Evolutionary conservation across 2,888 invertebrate genomes (phyloP).

Genomic region (Xestia sexstrigata): DNA sequence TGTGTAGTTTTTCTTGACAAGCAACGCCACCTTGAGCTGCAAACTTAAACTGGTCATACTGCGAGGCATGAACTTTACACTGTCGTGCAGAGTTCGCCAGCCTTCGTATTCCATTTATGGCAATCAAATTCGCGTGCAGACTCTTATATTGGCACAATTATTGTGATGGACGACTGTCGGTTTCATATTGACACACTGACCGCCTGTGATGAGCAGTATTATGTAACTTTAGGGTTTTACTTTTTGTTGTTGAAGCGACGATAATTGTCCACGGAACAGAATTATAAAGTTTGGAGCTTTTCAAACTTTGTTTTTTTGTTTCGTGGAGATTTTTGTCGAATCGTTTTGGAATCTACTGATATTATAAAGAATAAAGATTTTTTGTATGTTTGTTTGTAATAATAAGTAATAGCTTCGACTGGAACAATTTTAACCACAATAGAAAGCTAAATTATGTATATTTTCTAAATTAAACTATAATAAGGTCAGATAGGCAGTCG

Average conservation of each 20-base stretch:
- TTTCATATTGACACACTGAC: slow-evolving; percentile 30
- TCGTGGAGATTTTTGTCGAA: background rate
- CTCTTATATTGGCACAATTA: slow-evolving; percentile 57
- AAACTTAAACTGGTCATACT: background rate
- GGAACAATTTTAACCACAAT: no score
- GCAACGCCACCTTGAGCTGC: background rate
- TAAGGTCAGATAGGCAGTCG: no score
- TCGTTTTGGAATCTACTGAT: background rate
- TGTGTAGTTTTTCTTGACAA: background rate
- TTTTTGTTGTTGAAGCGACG: background rate
- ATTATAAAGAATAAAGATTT: no score
- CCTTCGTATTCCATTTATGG: slow-evolving; percentile 55
- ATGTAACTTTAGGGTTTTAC: background rate
- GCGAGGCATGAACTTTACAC: slow-evolving; percentile 20
- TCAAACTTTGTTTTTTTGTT: background rate
- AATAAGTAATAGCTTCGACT: no score
- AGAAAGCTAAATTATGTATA: no score
- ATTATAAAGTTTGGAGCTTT: background rate
- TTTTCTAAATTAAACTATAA: no score
- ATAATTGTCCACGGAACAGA: background rate
- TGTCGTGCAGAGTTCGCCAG: slow-evolving; percentile 12
- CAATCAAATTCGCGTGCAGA: slow-evolving; percentile 58
- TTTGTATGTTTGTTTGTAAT: no score
- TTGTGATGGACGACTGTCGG: slow-evolving; percentile 25
- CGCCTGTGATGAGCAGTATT: slow-evolving; percentile 4